Base-by-base conservation (phyloP, 1,140 invertebrate genomes). In the Eufriesea mexicana region DNA sequence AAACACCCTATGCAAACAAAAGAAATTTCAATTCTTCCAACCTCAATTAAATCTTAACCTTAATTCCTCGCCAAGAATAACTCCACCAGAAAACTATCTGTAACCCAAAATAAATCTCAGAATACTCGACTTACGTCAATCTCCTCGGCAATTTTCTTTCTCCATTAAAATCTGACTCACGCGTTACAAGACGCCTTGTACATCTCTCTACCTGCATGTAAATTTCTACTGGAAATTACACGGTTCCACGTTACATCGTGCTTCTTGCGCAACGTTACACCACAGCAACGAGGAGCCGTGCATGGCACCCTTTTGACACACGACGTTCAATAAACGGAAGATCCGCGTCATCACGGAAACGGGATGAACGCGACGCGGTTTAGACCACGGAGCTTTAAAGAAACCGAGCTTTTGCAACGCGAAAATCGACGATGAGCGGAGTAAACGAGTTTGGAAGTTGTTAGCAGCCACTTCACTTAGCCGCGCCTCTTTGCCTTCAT, bases 371-470 rank as follows among this genome's bases (percentile, higher is more conserved):
- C 5, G 28, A 20, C 35, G 14, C 23, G 7, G 35, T 10, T 66
- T 23, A 25, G 23, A 7, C 35, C 25, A 16, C 1, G n/a, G 5
- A 28, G n/a, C n/a, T 73, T 12, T 73, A 74, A 59, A 59, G 54
- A 74, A 35, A 12, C 71, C 23, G 55, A 14, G 51, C 54, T 59
- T 59, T 74, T n/a, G 71, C n/a, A 35, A 74, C 14, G 71, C 45
- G 71, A 74, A 62, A 74, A 59, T 74, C 35, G 42, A 47, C 35
- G 55, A 73, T 45, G 71, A 73, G 35, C 54, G 54, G 42, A 25
- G 55, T 59, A 74, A 74, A 74, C 71, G 71, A 74, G 71, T 74
- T 74, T 74, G 23, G 55, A 74, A 74, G 71, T 74, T 74, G 71
- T 74, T 74, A 74, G 71, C 71, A 74, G 71, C 35, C 71, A 74